phyloP scores from a whole-genome alignment of 2,797 vertebrate genomes.

The Merluccius polli region DNA sequence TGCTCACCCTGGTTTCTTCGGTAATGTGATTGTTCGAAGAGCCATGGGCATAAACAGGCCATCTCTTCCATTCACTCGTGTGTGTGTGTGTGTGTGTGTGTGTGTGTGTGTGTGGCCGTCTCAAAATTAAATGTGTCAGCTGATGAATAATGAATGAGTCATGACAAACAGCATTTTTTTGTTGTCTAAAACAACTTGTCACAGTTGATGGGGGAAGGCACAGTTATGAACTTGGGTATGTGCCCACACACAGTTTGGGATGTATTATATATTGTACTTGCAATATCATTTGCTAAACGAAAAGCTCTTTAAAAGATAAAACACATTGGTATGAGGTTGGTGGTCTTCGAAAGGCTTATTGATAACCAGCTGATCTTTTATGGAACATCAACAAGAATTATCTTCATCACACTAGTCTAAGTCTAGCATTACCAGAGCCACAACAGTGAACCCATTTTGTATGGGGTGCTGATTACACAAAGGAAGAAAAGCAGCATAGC shows the following conservation, averaged over 20 bases:
- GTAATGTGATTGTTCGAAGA: neutral
- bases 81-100: slow-evolving; percentile 4
- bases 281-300: neutral
- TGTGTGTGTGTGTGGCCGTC: neutral
- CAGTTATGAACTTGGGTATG: neutral
- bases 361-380: neutral
- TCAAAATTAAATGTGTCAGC: slow-evolving; percentile 4
- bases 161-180: slow-evolving; percentile 2
- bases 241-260: neutral
- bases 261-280: neutral
- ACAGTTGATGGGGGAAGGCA: neutral
- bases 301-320: slow-evolving; percentile 11
- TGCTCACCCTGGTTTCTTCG: neutral
- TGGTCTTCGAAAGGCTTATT: neutral
- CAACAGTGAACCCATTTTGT: neutral
- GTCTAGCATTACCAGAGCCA: neutral
- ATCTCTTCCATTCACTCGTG: slow-evolving; percentile 19
- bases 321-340: neutral
- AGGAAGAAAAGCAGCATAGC: neutral
- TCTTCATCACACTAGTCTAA: neutral
- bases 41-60: slow-evolving; percentile 27
- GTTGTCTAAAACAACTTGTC: neutral
- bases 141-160: slow-evolving; percentile 19
- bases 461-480: neutral
- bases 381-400: neutral